A percentile compares a stretch with the other conserved stretches of the same genome.
These are phyloP conservation scores for Umimayanthus kanabou DNA, from an alignment of 92 coral and sea anemone genomes.

Conservation along the genomic window DNA sequence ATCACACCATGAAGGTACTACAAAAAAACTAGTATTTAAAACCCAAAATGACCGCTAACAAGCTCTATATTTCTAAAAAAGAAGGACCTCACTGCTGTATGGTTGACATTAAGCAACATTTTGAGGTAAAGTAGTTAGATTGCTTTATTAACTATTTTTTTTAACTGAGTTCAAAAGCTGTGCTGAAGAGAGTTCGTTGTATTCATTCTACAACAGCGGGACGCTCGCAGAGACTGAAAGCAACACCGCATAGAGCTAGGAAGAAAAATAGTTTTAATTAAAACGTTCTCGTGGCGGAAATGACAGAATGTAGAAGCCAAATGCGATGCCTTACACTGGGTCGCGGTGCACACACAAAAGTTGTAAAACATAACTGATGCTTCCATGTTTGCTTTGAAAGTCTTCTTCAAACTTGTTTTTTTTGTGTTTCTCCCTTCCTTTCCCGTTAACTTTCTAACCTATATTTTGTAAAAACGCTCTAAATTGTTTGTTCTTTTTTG, in stretches of 20 bases:
- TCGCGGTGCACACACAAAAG: no score
- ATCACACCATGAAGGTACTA: conserved; percentile 27
- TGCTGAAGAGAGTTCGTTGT: background rate
- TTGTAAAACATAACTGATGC: background rate
- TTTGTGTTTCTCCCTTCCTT: background rate
- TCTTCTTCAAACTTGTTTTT: background rate
- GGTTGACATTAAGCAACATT: background rate
- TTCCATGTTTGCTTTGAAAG: no score
- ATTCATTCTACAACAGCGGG: conserved; percentile 25
- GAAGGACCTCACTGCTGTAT: background rate
- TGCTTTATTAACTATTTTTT: background rate
- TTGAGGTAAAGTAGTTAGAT: background rate
- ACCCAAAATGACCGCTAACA: background rate
- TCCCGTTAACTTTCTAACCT: background rate
- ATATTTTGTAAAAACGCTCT: background rate
- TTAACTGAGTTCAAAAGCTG: background rate
- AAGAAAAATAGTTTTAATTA: conserved; percentile 26
- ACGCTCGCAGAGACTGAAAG: background rate
- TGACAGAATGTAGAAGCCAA: background rate
- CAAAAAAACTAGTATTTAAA: background rate
- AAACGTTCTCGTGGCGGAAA: conserved; percentile 30
- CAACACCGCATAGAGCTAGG: conserved; percentile 16
- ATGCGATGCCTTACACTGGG: background rate
- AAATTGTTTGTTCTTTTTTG: background rate
- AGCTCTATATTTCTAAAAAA: background rate